These are phyloP conservation scores for Epicauta chinensis DNA, from an alignment of 1,140 invertebrate species.

Conservation along the genomic window DNA sequence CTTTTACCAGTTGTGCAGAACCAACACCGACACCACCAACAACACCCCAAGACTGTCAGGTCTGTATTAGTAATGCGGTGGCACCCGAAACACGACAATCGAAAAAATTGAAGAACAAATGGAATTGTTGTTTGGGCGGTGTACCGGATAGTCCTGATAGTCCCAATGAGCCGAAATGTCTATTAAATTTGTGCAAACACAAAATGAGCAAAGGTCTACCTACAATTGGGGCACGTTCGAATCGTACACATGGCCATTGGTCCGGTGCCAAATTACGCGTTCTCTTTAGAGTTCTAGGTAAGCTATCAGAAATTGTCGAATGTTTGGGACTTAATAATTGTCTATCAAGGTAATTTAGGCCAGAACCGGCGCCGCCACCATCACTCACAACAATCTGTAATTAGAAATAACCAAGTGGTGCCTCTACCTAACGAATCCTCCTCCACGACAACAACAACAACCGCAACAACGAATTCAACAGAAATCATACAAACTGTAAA, in stretches of 20 bases:
- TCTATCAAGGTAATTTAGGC: conserved; percentile 31
- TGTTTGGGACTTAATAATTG: neutral
- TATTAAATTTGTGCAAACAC: conserved; percentile 38
- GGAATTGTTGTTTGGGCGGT: conserved; percentile 50
- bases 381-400: conserved; percentile 11
- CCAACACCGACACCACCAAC: conserved; percentile 39
- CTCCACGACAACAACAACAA: neutral
- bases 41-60: conserved; percentile 41
- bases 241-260: conserved; percentile 39
- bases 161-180: conserved; percentile 34
- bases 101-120: conserved; percentile 39
- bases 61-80: conserved; percentile 31
- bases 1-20: conserved; percentile 32
- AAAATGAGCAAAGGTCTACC: conserved; percentile 33
- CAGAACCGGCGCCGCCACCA: conserved; percentile 20
- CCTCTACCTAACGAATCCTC: conserved; percentile 22
- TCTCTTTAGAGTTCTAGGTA: conserved; percentile 38
- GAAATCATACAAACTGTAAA: conserved; percentile 31
- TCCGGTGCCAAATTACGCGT: conserved; percentile 42
- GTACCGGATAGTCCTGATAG: conserved; percentile 50
- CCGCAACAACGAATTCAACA: conserved; percentile 4
- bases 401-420: conserved; percentile 40
- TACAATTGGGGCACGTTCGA: conserved; percentile 27
- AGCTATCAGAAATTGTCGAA: conserved; percentile 8
- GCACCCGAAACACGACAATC: conserved; percentile 19